Evolutionary conservation across 2,797 vertebrate genomes (phyloP).

Genomic region (Myotis findleyi): DNA sequence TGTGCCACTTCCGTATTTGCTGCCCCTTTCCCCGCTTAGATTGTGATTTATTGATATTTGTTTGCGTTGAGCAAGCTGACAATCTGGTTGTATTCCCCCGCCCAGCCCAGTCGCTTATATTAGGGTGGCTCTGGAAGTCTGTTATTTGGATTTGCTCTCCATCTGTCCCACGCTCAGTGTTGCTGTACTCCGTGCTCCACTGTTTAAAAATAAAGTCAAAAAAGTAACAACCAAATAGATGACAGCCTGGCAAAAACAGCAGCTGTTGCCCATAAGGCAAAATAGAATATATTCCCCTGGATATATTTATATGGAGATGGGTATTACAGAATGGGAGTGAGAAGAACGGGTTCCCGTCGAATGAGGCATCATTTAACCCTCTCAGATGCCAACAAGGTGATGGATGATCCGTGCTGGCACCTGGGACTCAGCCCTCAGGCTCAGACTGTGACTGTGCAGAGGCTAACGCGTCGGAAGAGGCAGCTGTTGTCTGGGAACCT

Average conservation of each 20-base stretch:
- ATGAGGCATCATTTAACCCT: neutral
- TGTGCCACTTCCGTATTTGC: slow-evolving; percentile 47
- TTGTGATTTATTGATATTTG: slow-evolving; percentile 72
- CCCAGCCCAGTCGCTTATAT: slow-evolving; percentile 58
- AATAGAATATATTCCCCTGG: slow-evolving; percentile 73
- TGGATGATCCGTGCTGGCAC: neutral
- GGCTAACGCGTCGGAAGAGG: neutral
- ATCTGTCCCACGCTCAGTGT: slow-evolving; percentile 62
- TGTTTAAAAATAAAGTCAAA: slow-evolving; percentile 81
- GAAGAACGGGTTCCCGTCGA: neutral
- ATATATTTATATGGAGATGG: slow-evolving; percentile 60
- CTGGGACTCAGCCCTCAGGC: neutral
- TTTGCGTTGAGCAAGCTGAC: slow-evolving; percentile 52
- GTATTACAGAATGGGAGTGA: neutral
- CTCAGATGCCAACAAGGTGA: neutral
- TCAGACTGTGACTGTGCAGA: neutral
- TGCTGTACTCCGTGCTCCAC: slow-evolving; percentile 63
- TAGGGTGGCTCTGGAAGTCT: slow-evolving; percentile 70
- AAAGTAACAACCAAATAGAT: slow-evolving; percentile 74
- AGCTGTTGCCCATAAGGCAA: slow-evolving; percentile 77
- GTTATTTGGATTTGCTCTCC: slow-evolving; percentile 68
- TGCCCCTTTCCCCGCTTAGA: neutral
- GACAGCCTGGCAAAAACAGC: slow-evolving; percentile 53
- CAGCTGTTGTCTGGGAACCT: neutral
- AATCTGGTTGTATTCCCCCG: slow-evolving; percentile 53